A percentile compares a stretch with the other conserved stretches of the same genome.
Conservation (phyloP, 2,113 vertebrate species). For the Pomatostomus ruficeps region DNA sequence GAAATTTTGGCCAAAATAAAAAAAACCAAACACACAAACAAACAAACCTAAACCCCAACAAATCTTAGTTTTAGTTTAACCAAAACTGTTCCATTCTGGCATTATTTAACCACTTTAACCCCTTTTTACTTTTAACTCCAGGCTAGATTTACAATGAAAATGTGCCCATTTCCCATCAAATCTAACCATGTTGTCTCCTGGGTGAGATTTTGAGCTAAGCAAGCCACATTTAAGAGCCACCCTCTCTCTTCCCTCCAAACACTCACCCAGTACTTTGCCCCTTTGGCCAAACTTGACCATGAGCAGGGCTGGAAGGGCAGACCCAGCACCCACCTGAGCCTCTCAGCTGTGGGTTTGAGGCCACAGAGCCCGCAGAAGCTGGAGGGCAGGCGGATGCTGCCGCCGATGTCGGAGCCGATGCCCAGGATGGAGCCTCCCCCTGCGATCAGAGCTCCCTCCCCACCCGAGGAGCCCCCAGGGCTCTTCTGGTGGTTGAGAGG, state of each 20-base stretch:
- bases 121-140: background rate
- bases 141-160: background rate
- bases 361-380: constrained; percentile 76
- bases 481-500: constrained; percentile 52
- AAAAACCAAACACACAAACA: too few species aligned
- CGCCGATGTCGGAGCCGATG: constrained; percentile 64
- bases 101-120: background rate
- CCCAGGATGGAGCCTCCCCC: constrained; percentile 73
- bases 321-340: constrained; percentile 19
- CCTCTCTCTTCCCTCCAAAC: background rate
- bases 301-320: background rate
- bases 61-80: background rate
- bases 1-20: background rate
- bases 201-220: background rate
- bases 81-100: background rate
- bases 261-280: background rate
- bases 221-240: background rate
- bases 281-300: background rate
- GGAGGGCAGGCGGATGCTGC: constrained; percentile 73
- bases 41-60: background rate
- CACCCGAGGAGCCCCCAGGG: constrained; percentile 70
- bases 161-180: background rate
- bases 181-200: fast-evolving
- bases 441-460: constrained; percentile 71
- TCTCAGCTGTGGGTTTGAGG: constrained; percentile 61